These are phyloP conservation scores for Elachura formosa DNA, from an alignment of 2,113 vertebrate genomes.

Conservation along the genomic window DNA sequence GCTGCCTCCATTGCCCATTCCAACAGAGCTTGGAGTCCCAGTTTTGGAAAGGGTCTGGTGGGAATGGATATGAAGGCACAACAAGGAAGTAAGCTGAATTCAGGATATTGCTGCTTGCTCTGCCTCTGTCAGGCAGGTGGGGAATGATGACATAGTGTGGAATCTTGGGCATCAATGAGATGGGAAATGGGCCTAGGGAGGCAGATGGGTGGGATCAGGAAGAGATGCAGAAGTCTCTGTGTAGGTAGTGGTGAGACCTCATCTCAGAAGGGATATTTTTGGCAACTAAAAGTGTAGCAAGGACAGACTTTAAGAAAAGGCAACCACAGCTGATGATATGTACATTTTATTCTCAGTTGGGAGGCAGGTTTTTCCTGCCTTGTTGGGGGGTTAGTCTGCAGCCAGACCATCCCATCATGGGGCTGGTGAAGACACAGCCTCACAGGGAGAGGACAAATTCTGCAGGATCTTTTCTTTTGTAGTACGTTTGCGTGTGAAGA, in stretches of 20 bases:
- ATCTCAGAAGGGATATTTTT: rapidly evolving
- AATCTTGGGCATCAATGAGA: neutral
- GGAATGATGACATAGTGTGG: neutral
- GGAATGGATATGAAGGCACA: neutral
- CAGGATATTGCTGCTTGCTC: neutral
- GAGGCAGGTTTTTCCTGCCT: neutral
- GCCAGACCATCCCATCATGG: neutral
- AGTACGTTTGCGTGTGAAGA: neutral
- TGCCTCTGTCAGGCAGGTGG: neutral
- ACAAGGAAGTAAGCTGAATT: neutral
- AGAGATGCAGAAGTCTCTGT: neutral
- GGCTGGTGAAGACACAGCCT: neutral
- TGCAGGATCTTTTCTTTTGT: neutral
- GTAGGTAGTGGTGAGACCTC: neutral
- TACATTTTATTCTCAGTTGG: neutral
- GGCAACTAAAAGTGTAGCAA: neutral
- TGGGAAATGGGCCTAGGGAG: neutral
- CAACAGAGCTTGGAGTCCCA: neutral
- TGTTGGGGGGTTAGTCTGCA: rapidly evolving
- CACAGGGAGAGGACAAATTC: neutral
- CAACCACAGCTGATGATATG: neutral
- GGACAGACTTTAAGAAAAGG: neutral
- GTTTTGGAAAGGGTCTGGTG: neutral
- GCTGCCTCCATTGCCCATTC: rapidly evolving
- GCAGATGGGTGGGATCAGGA: rapidly evolving